Percentiles rank a stretch among this genome's conserved stretches.
These are phyloP conservation scores for Muraenolepis orangiensis DNA, from an alignment of 2,797 vertebrate species.

Conservation along the genomic window DNA sequence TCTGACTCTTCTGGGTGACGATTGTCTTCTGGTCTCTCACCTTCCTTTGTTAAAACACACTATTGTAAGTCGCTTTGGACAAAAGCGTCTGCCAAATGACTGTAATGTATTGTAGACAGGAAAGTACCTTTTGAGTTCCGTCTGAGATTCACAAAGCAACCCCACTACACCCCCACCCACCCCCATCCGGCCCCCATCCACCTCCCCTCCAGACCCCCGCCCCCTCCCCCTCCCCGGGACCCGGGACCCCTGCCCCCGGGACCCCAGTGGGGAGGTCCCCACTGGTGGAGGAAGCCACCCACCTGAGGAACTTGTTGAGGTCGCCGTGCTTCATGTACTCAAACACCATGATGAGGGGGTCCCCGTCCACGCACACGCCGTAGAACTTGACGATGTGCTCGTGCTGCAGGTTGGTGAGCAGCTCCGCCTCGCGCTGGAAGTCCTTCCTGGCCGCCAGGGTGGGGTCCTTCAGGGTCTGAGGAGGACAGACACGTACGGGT, in stretches of 20 bases:
- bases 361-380: slow-evolving; percentile 91
- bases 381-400: slow-evolving; percentile 99
- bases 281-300: background rate
- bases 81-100: no score
- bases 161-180: background rate
- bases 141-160: no score
- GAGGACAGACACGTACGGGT: no score
- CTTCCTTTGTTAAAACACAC: no score
- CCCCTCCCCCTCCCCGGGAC: background rate
- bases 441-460: slow-evolving; percentile 92
- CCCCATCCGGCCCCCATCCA: no score
- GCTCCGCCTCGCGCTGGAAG: slow-evolving; percentile 93
- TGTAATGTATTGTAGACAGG: no score
- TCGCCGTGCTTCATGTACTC: slow-evolving; percentile 99
- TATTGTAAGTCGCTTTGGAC: no score
- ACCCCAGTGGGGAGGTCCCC: no score
- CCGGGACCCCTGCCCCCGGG: background rate
- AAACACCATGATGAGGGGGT: slow-evolving; percentile 98
- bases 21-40: no score
- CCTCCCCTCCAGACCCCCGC: no score
- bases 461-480: slow-evolving; percentile 92
- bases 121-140: background rate
- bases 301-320: slow-evolving; percentile 98
- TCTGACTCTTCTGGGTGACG: no score
- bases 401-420: slow-evolving; percentile 95